Percentiles rank a stretch among this genome's conserved stretches.
These are phyloP conservation scores for Myotis brandtii DNA, from an alignment of 2,113 vertebrate species.

Conservation along the genomic window DNA sequence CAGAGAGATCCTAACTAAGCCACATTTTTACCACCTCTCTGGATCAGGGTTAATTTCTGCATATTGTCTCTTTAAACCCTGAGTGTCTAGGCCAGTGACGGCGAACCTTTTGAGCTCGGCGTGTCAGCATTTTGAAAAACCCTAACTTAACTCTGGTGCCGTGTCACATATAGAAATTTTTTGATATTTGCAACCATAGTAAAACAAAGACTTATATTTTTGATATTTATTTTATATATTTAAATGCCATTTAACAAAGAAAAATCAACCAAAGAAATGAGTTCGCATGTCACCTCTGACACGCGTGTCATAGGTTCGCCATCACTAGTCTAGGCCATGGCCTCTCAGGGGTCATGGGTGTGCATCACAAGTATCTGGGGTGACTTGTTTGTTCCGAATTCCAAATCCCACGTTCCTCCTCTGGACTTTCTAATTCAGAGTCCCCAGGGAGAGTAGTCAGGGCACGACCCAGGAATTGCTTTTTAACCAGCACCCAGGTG, in stretches of 20 bases:
- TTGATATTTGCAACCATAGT: too few relatives aligned
- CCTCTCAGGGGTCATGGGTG: neutral
- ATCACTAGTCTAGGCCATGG: too few relatives aligned
- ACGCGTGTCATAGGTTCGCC: too few relatives aligned
- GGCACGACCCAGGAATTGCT: neutral
- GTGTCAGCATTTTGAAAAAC: too few relatives aligned
- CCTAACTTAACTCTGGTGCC: too few relatives aligned
- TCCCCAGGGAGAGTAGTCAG: neutral
- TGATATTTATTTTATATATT: too few relatives aligned
- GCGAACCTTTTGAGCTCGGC: too few relatives aligned
- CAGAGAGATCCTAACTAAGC: neutral
- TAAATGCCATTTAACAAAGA: too few relatives aligned
- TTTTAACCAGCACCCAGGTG: neutral
- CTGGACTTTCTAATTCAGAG: neutral
- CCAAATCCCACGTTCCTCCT: neutral
- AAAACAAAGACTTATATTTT: too few relatives aligned
- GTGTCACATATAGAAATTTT: too few relatives aligned
- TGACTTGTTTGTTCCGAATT: slow-evolving; percentile 16
- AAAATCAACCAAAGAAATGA: too few relatives aligned
- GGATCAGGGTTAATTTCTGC: neutral
- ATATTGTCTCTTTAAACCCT: neutral
- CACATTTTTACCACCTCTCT: neutral
- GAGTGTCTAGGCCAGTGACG: neutral
- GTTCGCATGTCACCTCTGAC: too few relatives aligned
- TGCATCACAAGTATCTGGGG: neutral